A percentile compares a stretch with the other conserved stretches of the same genome.
Evolutionary conservation across 2,888 invertebrate genomes (phyloP).

Genomic region (Synanthedon andrenaeformis): DNA sequence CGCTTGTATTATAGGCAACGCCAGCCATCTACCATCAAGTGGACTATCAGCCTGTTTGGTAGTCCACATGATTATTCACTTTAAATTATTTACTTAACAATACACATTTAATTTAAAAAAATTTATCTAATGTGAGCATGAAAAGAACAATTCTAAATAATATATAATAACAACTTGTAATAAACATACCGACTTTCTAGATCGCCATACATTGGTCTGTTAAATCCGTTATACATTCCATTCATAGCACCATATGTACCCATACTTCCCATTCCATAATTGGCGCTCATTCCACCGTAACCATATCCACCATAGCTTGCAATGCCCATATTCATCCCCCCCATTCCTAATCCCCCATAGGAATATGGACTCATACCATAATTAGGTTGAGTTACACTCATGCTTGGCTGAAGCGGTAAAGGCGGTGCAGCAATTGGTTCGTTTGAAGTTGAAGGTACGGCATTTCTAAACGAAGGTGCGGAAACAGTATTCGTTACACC

Average conservation of each 20-base stretch:
- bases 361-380: conserved; percentile 31
- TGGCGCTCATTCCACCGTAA: conserved; percentile 2
- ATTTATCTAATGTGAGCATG: too few species aligned
- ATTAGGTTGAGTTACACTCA: conserved; percentile 27
- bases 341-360: conserved; percentile 20
- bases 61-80: too few species aligned
- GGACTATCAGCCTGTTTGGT: too few species aligned
- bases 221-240: conserved; percentile 51
- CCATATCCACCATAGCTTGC: conserved; percentile 27
- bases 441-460: conserved; percentile 32
- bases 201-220: conserved; percentile 65
- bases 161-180: neutral
- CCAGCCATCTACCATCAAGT: too few species aligned
- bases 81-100: too few species aligned
- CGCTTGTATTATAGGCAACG: too few species aligned
- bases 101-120: too few species aligned
- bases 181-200: conserved; percentile 71
- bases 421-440: conserved; percentile 15
- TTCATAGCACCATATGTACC: conserved; percentile 30
- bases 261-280: conserved; percentile 24
- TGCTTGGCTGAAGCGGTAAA: conserved; percentile 45
- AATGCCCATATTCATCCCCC: conserved; percentile 16
- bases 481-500: conserved; percentile 18
- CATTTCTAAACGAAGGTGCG: conserved; percentile 30
- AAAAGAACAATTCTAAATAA: neutral